Percentiles rank a stretch among this genome's conserved stretches.
Evolutionary conservation across 2,888 invertebrate genomes (phyloP).

Genomic region (Carpatolechia fugitivella): DNA sequence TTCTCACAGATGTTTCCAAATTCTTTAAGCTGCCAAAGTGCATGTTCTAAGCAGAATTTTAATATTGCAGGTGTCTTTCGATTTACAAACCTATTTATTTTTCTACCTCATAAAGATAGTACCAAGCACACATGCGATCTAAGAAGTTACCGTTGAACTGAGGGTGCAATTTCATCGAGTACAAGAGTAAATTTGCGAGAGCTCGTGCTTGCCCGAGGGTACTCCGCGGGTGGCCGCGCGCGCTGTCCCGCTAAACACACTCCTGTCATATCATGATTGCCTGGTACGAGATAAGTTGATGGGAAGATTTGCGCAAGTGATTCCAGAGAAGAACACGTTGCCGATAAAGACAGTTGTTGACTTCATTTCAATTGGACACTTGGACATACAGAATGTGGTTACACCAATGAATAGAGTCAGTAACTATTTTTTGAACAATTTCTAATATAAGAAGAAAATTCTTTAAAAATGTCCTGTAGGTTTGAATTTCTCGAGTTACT

Average conservation of each 20-base stretch:
- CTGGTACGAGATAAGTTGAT: constrained; percentile 30
- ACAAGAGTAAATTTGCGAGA: constrained; percentile 41
- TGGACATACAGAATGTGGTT: not conserved
- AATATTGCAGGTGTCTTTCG: not conserved
- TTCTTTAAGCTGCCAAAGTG: not conserved
- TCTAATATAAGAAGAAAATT: too few relatives aligned
- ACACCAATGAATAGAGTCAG: not conserved
- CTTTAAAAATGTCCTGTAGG: too few relatives aligned
- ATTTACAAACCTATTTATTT: not conserved
- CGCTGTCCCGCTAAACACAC: constrained; percentile 50
- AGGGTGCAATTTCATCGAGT: constrained; percentile 31
- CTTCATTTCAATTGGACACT: constrained; percentile 14
- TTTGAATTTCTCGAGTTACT: too few relatives aligned
- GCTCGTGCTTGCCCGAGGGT: constrained; percentile 65
- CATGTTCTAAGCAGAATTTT: not conserved
- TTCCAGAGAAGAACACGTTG: constrained; percentile 13
- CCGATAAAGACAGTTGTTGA: constrained; percentile 15
- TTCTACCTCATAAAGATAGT: too few relatives aligned
- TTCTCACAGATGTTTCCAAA: constrained; percentile 7
- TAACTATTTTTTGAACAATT: not conserved
- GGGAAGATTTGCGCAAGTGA: constrained; percentile 21
- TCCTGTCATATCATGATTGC: constrained; percentile 51
- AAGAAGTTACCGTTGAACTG: constrained; percentile 48
- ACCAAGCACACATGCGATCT: constrained; percentile 42
- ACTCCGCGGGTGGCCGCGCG: constrained; percentile 60